Percentiles rank a stretch among this genome's conserved stretches.
Conservation (phyloP, 1,140 invertebrate genomes). For the Papilio dardanus region DNA sequence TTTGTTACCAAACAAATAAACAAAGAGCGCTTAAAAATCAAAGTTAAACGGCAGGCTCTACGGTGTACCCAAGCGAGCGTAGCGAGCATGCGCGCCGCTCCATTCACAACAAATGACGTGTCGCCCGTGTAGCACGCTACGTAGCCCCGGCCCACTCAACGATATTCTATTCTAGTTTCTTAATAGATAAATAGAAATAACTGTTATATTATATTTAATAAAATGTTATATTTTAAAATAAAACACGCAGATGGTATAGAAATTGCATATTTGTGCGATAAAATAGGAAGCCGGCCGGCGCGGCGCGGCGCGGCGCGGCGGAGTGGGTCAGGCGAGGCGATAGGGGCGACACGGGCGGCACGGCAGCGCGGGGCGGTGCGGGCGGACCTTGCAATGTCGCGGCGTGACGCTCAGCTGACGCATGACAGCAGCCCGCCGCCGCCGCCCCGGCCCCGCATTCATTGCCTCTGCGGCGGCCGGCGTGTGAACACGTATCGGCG, state of each 20-base stretch:
- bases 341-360: constrained; percentile 63
- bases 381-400: constrained; percentile 83
- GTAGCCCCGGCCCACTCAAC: constrained; percentile 14
- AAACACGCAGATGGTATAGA: neutral
- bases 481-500: constrained; percentile 65
- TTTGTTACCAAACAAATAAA: constrained; percentile 35
- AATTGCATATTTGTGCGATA: neutral
- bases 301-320: constrained; percentile 2
- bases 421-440: constrained; percentile 65
- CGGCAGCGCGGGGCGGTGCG: constrained; percentile 75
- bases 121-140: constrained; percentile 43
- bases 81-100: constrained; percentile 64
- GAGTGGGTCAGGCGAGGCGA: constrained; percentile 44
- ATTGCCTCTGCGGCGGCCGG: constrained; percentile 74
- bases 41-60: constrained; percentile 46
- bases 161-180: neutral
- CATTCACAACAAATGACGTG: constrained; percentile 69
- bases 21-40: constrained; percentile 42
- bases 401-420: constrained; percentile 81
- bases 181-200: neutral
- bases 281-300: constrained; percentile 9
- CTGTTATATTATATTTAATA: neutral
- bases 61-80: constrained; percentile 50
- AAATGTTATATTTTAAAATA: neutral
- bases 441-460: constrained; percentile 67